Evolutionary conservation across 2,888 invertebrate genomes (phyloP).

Genomic region (Odontothrips loti): DNA sequence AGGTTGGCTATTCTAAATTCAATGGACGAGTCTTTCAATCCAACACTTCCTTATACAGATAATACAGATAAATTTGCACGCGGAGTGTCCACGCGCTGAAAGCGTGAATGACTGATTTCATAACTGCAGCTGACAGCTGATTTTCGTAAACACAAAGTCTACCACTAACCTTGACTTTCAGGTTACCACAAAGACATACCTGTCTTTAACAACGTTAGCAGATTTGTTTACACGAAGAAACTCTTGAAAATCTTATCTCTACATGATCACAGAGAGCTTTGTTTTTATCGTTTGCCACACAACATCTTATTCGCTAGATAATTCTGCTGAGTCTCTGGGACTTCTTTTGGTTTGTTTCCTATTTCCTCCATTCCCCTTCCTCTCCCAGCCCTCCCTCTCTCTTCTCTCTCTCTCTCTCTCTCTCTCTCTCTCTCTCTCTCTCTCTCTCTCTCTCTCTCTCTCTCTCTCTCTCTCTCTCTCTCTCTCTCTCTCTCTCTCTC

Average conservation of each 20-base stretch:
- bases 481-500: background rate
- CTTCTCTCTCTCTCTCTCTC: background rate
- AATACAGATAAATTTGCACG: too few relatives aligned
- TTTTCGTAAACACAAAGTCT: slow-evolving; percentile 23
- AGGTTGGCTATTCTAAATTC: too few relatives aligned
- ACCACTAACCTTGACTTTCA: slow-evolving; percentile 3
- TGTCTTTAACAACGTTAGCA: background rate
- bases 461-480: background rate
- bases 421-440: background rate
- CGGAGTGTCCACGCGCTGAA: background rate
- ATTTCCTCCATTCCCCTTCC: background rate
- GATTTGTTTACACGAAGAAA: background rate
- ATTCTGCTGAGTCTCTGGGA: background rate
- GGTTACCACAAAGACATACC: slow-evolving; percentile 6
- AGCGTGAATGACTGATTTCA: background rate
- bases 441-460: background rate
- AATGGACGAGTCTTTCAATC: too few relatives aligned
- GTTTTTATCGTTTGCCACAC: background rate
- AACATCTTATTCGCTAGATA: background rate
- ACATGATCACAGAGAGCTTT: background rate
- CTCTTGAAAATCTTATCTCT: background rate
- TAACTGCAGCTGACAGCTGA: slow-evolving; percentile 8
- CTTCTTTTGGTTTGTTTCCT: background rate
- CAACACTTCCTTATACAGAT: too few relatives aligned
- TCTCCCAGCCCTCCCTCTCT: background rate